These are phyloP conservation scores for Cavia porcellus DNA, from an alignment of 2,113 vertebrate species.

Conservation along the genomic window DNA sequence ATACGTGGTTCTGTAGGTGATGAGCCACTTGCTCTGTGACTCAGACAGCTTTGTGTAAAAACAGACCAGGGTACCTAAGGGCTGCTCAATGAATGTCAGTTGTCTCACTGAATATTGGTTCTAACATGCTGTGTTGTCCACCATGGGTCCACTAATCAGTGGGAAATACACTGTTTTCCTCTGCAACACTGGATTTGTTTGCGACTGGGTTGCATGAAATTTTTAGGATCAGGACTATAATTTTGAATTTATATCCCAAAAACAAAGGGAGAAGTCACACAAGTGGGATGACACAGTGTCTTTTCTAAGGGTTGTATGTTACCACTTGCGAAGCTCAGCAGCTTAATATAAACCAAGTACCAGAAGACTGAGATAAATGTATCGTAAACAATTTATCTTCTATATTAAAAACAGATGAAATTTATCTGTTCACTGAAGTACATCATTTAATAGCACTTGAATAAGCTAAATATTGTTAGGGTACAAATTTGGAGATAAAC, in stretches of 20 bases:
- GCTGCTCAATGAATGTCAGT: neutral
- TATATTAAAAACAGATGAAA: neutral
- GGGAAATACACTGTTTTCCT: neutral
- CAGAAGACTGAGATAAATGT: constrained; percentile 17
- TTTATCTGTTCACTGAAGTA: neutral
- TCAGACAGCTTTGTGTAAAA: neutral
- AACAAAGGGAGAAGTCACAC: neutral
- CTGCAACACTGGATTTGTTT: neutral
- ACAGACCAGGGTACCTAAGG: neutral
- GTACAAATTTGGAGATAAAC: constrained; percentile 13
- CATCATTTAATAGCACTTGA: neutral
- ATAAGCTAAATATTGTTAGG: constrained; percentile 6
- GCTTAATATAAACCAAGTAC: constrained; percentile 38
- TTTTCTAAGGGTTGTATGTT: neutral
- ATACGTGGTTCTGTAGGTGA: neutral
- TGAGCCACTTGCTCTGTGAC: neutral
- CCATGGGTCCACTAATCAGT: neutral
- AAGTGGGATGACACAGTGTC: neutral
- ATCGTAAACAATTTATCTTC: neutral
- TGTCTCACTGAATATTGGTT: neutral
- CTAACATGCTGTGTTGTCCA: neutral
- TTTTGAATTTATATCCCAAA: neutral
- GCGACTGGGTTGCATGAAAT: neutral
- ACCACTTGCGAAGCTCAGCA: neutral
- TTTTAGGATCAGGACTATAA: neutral